phyloP scores from a whole-genome alignment of 2,113 vertebrate genomes.

The Lota lota region DNA sequence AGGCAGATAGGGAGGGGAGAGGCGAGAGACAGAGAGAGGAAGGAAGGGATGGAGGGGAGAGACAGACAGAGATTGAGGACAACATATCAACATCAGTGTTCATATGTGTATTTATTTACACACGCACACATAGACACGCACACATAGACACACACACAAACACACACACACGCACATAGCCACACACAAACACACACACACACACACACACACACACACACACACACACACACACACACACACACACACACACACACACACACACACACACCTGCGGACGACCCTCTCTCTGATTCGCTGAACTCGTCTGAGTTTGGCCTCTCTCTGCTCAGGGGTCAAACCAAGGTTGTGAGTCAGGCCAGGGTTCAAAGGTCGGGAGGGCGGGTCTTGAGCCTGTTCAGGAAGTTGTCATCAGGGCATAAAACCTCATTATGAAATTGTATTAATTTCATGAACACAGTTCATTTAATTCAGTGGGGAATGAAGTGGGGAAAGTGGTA shows the following conservation, averaged over 20 bases:
- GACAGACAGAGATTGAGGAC: slow-evolving; percentile 3
- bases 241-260: neutral
- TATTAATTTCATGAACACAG: too few relatives aligned
- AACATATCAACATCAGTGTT: neutral
- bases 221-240: neutral
- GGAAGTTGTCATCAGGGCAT: slow-evolving; percentile 16
- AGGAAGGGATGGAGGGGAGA: slow-evolving; percentile 2
- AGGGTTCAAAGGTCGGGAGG: slow-evolving; percentile 31
- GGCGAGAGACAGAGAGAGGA: slow-evolving; percentile 26
- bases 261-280: slow-evolving; percentile 56
- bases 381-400: slow-evolving; percentile 45
- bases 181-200: neutral
- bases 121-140: neutral
- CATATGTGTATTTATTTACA: neutral
- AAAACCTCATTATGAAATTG: too few relatives aligned
- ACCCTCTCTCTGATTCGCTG: slow-evolving; percentile 70
- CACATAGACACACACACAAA: neutral
- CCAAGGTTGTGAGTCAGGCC: slow-evolving; percentile 39
- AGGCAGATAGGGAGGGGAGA: too few relatives aligned
- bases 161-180: slow-evolving; percentile 31
- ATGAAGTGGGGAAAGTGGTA: too few relatives aligned
- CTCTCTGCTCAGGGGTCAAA: slow-evolving; percentile 62
- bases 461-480: too few relatives aligned
- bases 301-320: slow-evolving; percentile 67
- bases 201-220: neutral